Conservation (phyloP, 2,797 vertebrate genomes). For the Columba guinea region DNA sequence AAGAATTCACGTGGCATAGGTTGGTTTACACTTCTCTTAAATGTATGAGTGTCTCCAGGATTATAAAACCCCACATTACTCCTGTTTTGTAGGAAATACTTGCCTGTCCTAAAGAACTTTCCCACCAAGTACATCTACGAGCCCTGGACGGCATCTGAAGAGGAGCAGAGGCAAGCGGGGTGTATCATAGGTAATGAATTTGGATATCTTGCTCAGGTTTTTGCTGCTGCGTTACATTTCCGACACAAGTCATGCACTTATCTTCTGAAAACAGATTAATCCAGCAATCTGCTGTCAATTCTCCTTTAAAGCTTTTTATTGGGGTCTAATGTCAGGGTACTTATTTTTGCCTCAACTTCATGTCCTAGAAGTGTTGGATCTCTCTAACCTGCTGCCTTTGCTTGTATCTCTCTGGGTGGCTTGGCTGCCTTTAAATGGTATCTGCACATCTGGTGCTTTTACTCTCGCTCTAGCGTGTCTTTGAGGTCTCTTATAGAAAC, state of each 20-base stretch:
- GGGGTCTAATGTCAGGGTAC: background rate
- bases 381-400: background rate
- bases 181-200: constrained; percentile 55
- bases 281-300: background rate
- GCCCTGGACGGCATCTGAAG: constrained; percentile 50
- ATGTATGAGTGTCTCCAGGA: background rate
- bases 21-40: background rate
- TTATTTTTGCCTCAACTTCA: background rate
- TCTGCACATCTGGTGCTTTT: background rate
- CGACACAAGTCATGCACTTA: background rate
- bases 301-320: background rate
- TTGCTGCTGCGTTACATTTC: background rate
- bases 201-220: background rate
- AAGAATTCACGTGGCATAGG: background rate
- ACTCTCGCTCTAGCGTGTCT: background rate
- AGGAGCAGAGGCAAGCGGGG: constrained; percentile 48
- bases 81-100: constrained; percentile 50
- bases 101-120: constrained; percentile 57
- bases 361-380: background rate
- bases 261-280: background rate
- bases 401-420: background rate
- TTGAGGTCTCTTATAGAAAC: background rate
- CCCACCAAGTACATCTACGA: constrained; percentile 51
- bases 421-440: background rate
- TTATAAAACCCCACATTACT: background rate